Evolutionary conservation across 1,140 invertebrate species (phyloP).

Genomic region (Batillaria attramentaria): DNA sequence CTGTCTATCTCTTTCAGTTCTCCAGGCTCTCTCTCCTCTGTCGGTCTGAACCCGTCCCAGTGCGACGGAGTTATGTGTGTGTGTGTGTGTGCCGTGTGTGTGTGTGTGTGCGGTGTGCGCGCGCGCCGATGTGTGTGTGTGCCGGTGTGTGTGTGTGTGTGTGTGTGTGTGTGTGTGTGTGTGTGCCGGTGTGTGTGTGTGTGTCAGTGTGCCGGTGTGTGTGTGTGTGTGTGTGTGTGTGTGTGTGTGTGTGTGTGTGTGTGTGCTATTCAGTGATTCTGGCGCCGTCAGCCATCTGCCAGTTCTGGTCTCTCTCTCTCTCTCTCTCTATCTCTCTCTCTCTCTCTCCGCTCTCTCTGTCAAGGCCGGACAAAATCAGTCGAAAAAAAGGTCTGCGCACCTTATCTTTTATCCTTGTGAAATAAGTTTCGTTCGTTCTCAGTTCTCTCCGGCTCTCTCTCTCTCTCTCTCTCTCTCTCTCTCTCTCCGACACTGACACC

Average conservation of each 20-base stretch:
- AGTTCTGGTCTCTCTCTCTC: conserved; percentile 1
- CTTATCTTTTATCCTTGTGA: neutral
- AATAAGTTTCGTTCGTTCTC: neutral
- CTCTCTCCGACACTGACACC: neutral
- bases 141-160: too few relatives aligned
- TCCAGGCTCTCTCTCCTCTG: too few relatives aligned
- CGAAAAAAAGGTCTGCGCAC: neutral
- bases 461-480: neutral
- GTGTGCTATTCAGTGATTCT: neutral
- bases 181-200: neutral
- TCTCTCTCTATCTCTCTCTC: neutral
- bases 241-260: neutral
- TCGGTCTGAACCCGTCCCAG: too few relatives aligned
- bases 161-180: too few relatives aligned
- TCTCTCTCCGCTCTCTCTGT: neutral
- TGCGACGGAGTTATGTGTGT: too few relatives aligned
- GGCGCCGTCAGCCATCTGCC: neutral
- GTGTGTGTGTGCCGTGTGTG: too few relatives aligned
- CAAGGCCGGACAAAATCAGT: neutral
- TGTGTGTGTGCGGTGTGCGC: too few relatives aligned
- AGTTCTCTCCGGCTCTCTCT: neutral
- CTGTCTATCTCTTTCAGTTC: too few relatives aligned
- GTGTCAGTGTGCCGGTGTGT: neutral
- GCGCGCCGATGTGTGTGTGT: too few relatives aligned
- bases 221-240: neutral